Base-by-base conservation (phyloP, 2,797 vertebrate species). In the Chloroceryle amazona region DNA sequence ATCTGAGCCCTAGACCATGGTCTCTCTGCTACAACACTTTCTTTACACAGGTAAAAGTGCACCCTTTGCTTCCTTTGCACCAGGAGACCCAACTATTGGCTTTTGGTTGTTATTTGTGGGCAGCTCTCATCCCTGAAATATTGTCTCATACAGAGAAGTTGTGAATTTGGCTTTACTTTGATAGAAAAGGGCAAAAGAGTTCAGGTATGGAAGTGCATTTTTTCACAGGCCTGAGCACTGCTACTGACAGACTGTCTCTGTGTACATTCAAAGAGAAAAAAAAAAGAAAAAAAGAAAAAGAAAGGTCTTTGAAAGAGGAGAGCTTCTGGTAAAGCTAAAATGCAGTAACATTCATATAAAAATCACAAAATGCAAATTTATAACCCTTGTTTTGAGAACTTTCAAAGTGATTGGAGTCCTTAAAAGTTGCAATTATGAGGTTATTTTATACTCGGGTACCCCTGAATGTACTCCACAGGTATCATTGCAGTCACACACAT, bases 221-320 rank as follows among this genome's bases (percentile, higher is more conserved):
- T 87, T 81, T 87, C 68, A 54, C 20, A 37, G 1, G 2, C 72
- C 54, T 80, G n/a, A 39, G 7, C 26, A 33, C 35, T 71, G 58
- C 35, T 78, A 35, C 35, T 52, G 72, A 39, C 44, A 91, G 52
- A 62, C 37, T 31, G 31, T 4, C 3, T 72, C 19, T 22, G 12
- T 9, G 47, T 37, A 85, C 10, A 44, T 57, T 51, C 49, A 51
- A 51, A 51, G 9, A 26, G 13, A 10, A 28, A 28, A 51, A 51
- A 5, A 0, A 44, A 46, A 55, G 16, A 31, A 26, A 17, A 15
- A 0, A 49, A 26, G 0, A 41, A 28, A 19, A 66, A 66, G 22
- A 35, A 25, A 0, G 4, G 44, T 52, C 16, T 91, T 62, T 83
- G 18, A 51, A 61, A 44, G 22, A 58, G 10, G 16, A 26, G n/a